Base-by-base conservation (phyloP, 1,140 invertebrate species). In the Drosophila elegans region DNA sequence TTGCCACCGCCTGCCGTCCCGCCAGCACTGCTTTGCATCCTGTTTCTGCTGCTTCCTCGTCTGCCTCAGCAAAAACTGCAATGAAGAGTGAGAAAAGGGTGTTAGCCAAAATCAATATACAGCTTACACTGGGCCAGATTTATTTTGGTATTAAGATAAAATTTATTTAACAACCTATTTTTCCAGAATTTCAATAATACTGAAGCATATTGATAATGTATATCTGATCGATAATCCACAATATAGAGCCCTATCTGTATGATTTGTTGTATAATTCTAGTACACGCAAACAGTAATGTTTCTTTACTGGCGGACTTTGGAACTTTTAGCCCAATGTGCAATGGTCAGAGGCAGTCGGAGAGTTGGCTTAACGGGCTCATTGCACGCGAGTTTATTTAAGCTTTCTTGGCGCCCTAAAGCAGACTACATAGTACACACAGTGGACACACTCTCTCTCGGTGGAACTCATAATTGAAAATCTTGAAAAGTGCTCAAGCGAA, bases 11-110 rank as follows among this genome's bases (percentile, higher is more conserved):
- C 74, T 25, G 60, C 48, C 56, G 79, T 68, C 34, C 75, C 89
- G 46, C 84, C 76, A 60, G 72, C 72, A 61, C 80, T 78, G 62
- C 83, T 84, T 13, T 90, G 79, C 85, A 84, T 89, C 48, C 48
- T 78, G 52, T 39, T 59, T 38, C 66, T 48, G 27, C 38, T 29
- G 34, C 49, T 48, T 46, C 27, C 21, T 25, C 42, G 36, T 11
- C 41, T 29, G 38, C 46, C 52, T 60, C 27, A 67, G 29, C 53
- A 53, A 57, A 16, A 54, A 51, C 74, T 83, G 67, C 53, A 79
- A 84, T 11, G 25, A 48, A 62, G 44, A 46, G 39, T 21, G 48
- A 62, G 41, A 69, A 10, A 27, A 34, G n/a, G 16, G 13, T 32
- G 34, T 13, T 25, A 49, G 62, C 55, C 32, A 46, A 42, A 78